A percentile compares a stretch with the other conserved stretches of the same genome.
These are phyloP conservation scores for Netelia inedita DNA, from an alignment of 2,888 invertebrate genomes.

Conservation along the genomic window DNA sequence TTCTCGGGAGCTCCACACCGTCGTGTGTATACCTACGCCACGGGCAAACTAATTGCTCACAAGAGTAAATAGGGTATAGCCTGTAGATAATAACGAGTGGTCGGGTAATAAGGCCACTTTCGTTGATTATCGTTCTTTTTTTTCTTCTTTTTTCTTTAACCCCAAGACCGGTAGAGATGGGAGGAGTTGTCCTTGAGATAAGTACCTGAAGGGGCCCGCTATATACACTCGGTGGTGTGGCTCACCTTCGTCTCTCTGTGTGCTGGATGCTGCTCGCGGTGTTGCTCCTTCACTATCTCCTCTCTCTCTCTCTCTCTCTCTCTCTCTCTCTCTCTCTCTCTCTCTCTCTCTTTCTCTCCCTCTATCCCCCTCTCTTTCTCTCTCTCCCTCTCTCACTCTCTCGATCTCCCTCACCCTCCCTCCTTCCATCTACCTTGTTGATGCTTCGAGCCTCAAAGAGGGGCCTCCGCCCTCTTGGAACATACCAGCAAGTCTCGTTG, in stretches of 20 bases:
- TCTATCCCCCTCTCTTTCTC: conserved; percentile 1
- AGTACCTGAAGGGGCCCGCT: conserved; percentile 62
- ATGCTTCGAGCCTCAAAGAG: conserved; percentile 55
- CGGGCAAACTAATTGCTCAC: conserved; percentile 72
- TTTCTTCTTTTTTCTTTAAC: conserved; percentile 62
- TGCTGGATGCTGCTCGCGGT: conserved; percentile 53
- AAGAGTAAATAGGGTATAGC: conserved; percentile 73
- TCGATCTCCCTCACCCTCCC: background rate
- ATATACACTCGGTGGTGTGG: conserved; percentile 60
- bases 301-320: conserved; percentile 16
- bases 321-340: conserved; percentile 11
- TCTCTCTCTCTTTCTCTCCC: conserved; percentile 13
- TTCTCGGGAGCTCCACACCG: conserved; percentile 37
- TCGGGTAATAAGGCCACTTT: conserved; percentile 73
- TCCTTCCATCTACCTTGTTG: conserved; percentile 30
- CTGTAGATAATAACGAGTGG: conserved; percentile 73
- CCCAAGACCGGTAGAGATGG: conserved; percentile 71
- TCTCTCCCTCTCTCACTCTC: background rate
- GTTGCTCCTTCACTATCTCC: conserved; percentile 37
- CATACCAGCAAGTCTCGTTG: conserved; percentile 62
- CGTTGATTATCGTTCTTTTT: conserved; percentile 73
- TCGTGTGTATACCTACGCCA: conserved; percentile 58
- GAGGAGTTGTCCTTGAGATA: conserved; percentile 72
- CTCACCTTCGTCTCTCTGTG: conserved; percentile 48
- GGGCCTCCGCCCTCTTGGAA: conserved; percentile 60